Conservation (phyloP, 2,113 vertebrate genomes). For the Crotalus helleri region DNA sequence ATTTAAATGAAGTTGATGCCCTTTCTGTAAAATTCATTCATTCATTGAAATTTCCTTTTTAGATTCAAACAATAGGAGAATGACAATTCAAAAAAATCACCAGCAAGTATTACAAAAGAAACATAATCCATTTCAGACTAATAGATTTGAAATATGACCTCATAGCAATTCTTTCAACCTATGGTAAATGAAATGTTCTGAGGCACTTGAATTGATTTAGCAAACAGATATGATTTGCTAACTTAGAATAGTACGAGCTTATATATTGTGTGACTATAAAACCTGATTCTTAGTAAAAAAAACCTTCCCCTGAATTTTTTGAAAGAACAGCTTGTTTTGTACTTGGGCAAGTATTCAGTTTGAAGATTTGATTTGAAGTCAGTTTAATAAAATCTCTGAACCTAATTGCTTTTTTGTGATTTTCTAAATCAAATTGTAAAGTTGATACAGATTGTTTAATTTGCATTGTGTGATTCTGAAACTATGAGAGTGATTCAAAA, state of each 20-base stretch:
- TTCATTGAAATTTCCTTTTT: background rate
- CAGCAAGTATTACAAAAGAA: background rate
- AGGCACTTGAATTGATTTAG: background rate
- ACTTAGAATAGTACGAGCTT: background rate
- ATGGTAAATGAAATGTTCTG: conserved; percentile 1
- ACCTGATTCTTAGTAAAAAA: background rate
- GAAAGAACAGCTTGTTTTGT: background rate
- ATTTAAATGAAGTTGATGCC: conserved; percentile 22
- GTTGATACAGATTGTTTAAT: background rate
- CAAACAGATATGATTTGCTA: background rate
- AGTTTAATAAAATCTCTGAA: background rate
- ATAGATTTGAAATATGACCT: background rate
- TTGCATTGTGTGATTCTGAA: background rate
- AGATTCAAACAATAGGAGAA: background rate
- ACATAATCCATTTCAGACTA: conserved; percentile 3
- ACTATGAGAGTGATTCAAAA: background rate
- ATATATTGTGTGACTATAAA: background rate
- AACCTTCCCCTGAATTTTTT: background rate
- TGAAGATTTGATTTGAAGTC: background rate
- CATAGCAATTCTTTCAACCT: background rate
- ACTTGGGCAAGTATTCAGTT: background rate
- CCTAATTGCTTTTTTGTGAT: background rate
- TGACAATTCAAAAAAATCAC: background rate
- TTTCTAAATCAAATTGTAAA: background rate
- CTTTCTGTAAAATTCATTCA: background rate